Base-by-base conservation (phyloP, 2,113 vertebrate species). In the Merops nubicus region DNA sequence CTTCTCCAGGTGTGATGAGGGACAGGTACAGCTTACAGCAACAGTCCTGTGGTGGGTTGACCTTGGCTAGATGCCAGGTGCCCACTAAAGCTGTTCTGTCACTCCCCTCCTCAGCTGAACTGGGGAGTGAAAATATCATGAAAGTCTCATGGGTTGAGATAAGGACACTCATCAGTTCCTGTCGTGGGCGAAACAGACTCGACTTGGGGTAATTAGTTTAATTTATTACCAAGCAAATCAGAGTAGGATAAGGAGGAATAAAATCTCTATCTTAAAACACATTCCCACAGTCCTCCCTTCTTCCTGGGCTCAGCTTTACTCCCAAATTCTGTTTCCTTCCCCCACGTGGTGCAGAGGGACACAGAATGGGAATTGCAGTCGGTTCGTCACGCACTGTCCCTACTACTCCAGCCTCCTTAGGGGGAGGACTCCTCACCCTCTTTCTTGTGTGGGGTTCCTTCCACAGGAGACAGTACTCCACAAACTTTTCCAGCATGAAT, bases 281-380 rank as follows among this genome's bases (percentile, higher is more conserved):
- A 17, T 28, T 40, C 29, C 22, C 23, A 6, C 12, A 17, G 16
- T 22, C 42, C 13, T 57, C 4, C 28, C 13, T 48, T 68, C 34
- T 69, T n/a, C 34, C 18, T 17, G 11, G 17, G 64, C 45, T 50
- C 29, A 59, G 7, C 14, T 50, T 50, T 16, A 50, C 17, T 59
- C 34, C 34, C 14, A 10, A 17, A 22, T 82, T 42, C 45, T 60
- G 34, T 40, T 5, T 42, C 23, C 34, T 22, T 31, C 43, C 17
- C 29, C 11, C 12, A 2, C 6, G 43, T 19, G 18, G 13, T 2
- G 2, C 53, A n/a, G 6, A 6, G 25, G 17, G 13, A 9, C 3
- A 8, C 23, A 14, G 29, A 59, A 38, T 56, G 28, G 16, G 28
- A 11, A 28, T 45, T 67, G 33, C 4, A 8, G 6, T 53, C 18